Base-by-base conservation (phyloP, 2,888 invertebrate genomes). In the Amaurobius ferox region DNA sequence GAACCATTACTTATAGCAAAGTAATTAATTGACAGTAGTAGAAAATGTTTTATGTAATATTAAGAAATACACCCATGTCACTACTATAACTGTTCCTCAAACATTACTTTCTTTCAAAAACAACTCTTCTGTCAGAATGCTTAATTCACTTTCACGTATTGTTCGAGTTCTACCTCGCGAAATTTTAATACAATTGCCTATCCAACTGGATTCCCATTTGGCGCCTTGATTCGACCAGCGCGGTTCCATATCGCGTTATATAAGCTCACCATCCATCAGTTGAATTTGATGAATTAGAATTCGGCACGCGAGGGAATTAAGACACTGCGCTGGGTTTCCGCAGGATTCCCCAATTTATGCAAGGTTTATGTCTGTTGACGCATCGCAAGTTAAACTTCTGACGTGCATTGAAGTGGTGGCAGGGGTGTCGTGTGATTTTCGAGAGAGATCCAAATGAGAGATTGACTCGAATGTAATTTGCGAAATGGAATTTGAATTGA, bases 161-260 rank as follows among this genome's bases (percentile, higher is more conserved):
- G 30, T 23, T 39, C 62, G 19, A 35, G 70, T 79, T 39, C 61
- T 61, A 64, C 32, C 44, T 62, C 62, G 76, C 73, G 70, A 62
- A 76, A 71, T 83, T 83, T 83, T 76, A 71, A 83, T 76, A 64
- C 62, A 70, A 83, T 83, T 83, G 81, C 35, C 71, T 44, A 64
- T 76, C 76, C 70, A 76, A 76, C 81, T 76, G 66, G 76, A 83
- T 68, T 68, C 76, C 66, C 39, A 76, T 83, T 76, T 64, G 28
- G 48, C 16, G 19, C 81, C 30, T 76, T 83, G 76, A 83, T 83
- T 83, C 76, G 68, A 83, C 76, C 81, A 71, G 32, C 19, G n/a
- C 28, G 66, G 66, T 30, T 30, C 61, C 68, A 73, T 74, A 74
- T 80, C 64, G 67, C 74, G 70, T 44, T 44, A 70, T 70, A 70